phyloP scores from a whole-genome alignment of 30 jellyfish, hydroid and myxozoan genomes.

The Pseudorhiza aurosa region DNA sequence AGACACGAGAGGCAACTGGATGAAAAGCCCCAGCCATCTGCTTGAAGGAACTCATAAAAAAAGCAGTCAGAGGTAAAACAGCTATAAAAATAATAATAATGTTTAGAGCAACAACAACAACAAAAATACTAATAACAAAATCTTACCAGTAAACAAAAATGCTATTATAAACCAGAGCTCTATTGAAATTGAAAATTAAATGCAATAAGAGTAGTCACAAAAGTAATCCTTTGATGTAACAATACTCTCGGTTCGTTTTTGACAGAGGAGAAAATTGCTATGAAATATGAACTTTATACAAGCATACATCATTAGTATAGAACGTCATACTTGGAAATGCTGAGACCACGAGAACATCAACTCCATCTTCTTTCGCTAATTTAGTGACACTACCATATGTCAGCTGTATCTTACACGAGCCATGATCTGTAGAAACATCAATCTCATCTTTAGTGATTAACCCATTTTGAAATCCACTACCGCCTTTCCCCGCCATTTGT shows the following conservation, averaged over 20 bases:
- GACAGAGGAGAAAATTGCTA: background rate
- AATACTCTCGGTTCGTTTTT: background rate
- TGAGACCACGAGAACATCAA: constrained; percentile 78
- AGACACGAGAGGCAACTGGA: too few relatives aligned
- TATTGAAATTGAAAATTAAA: too few relatives aligned
- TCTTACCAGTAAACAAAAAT: too few relatives aligned
- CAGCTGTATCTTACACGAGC: constrained; percentile 55
- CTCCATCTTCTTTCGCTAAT: constrained; percentile 32
- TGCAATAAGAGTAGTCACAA: too few relatives aligned
- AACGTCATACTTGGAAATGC: constrained; percentile 73
- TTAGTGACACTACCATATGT: constrained; percentile 79
- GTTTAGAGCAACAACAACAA: too few relatives aligned
- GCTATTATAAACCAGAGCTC: too few relatives aligned
- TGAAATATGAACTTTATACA: background rate
- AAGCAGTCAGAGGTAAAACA: too few relatives aligned
- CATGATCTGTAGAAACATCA: constrained; percentile 60
- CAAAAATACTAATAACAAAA: too few relatives aligned
- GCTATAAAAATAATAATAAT: too few relatives aligned
- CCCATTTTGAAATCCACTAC: background rate
- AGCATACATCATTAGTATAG: background rate
- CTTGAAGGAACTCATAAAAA: too few relatives aligned
- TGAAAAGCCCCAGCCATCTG: too few relatives aligned
- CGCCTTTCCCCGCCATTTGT: constrained; percentile 13
- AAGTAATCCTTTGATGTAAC: too few relatives aligned
- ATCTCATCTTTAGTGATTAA: constrained; percentile 16